Percentiles rank a stretch among this genome's conserved stretches.
Evolutionary conservation across 2,888 invertebrate genomes (phyloP).

Genomic region (Agriopis marginaria): DNA sequence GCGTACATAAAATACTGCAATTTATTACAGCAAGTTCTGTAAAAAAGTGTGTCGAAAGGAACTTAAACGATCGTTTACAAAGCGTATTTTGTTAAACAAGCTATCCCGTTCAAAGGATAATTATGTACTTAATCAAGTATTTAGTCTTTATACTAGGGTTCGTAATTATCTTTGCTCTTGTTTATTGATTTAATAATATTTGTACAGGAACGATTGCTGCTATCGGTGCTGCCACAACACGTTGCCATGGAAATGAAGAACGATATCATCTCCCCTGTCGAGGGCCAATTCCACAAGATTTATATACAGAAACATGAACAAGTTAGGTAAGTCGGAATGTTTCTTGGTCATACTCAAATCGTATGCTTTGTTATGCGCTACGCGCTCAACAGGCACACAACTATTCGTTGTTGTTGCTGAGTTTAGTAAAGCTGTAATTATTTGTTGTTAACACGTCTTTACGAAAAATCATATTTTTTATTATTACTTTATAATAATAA

Average conservation of each 20-base stretch:
- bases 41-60: background rate
- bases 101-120: background rate
- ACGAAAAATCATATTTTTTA: too few relatives aligned
- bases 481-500: too few relatives aligned
- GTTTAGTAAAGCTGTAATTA: too few relatives aligned
- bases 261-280: conserved; percentile 95
- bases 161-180: background rate
- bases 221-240: conserved; percentile 96
- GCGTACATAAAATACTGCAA: too few relatives aligned
- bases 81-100: background rate
- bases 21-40: background rate
- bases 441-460: too few relatives aligned
- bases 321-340: conserved; percentile 89
- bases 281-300: conserved; percentile 97
- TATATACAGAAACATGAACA: conserved; percentile 97
- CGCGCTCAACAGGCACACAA: too few relatives aligned
- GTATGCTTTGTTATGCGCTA: too few relatives aligned
- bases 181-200: conserved; percentile 37
- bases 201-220: conserved; percentile 91
- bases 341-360: conserved; percentile 5
- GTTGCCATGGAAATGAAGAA: conserved; percentile 98
- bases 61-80: background rate
- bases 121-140: background rate
- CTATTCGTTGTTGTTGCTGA: too few relatives aligned
- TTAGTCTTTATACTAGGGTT: background rate